Evolutionary conservation across 2,113 vertebrate species (phyloP), one percentile per base, ranked within the genome.

Genomic region (Marcusenius ussheri): DNA sequence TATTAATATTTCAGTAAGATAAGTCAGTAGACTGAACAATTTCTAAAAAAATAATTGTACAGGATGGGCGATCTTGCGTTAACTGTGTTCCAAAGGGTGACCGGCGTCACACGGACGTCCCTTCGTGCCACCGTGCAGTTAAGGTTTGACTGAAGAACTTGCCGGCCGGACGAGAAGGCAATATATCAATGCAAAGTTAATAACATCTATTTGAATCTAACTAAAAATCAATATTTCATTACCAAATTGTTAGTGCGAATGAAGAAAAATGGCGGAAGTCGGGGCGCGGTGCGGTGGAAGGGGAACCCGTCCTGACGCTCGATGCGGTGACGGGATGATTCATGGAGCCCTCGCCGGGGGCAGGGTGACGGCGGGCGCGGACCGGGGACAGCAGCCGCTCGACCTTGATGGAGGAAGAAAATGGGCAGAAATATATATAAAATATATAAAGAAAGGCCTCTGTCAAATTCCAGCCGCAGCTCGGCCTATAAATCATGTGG

Each of bases 181-280:
- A 99, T 99, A 98, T 98, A 99, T 99, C 98, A 99, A 99, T 99
- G 98, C 98, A 99, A 99, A 99, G 97, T 98, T 99, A 99, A 99
- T 99, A 99, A 99, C 98, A 98, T 99, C 98, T 98, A 99, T 99
- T 99, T 99, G 98, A 99, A 99, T 99, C 98, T 99, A 99, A 99
- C 98, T 98, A 99, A 99, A 99, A 99, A 99, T 99, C 98, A 99
- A 99, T 99, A 99, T 99, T 99, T 99, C 98, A 99, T 99, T 99
- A 99, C 98, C 98, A 99, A 99, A 99, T 99, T 99, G 98, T 99
- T 99, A 99, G 97, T 94, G 95, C 97, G 97, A 98, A 99, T 99
- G 98, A 99, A 99, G 98, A 99, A 97, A 98, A 98, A 99, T 99
- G 96, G 97, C 95, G 97, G 97, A 98, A 98, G 98, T 98, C 95